phyloP scores from a whole-genome alignment of 2,888 invertebrate genomes.

The Pyrrhosoma nymphula region DNA sequence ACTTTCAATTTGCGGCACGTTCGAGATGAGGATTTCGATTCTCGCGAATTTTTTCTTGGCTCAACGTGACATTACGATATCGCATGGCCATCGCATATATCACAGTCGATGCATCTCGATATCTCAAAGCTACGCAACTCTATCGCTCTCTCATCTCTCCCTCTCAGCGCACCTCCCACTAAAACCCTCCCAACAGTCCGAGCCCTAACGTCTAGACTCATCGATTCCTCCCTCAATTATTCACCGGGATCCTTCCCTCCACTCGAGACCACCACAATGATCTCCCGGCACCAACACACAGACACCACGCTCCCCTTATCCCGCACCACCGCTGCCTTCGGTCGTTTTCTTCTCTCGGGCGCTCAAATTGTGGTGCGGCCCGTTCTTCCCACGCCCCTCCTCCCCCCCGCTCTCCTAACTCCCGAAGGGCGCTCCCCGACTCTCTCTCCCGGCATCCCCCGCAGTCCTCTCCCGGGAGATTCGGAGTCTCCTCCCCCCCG shows the following conservation, averaged over 20 bases:
- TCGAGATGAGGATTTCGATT: too few species aligned
- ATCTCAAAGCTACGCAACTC: too few species aligned
- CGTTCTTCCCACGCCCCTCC: not conserved
- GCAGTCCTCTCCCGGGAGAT: not conserved
- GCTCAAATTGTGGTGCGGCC: not conserved
- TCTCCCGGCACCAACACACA: slow-evolving; percentile 32
- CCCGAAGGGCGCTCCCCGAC: not conserved
- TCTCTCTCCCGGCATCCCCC: not conserved
- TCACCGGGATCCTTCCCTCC: slow-evolving; percentile 56
- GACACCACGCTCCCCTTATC: not conserved
- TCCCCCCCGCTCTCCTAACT: too few species aligned
- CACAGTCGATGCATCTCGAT: too few species aligned
- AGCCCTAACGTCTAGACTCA: slow-evolving; percentile 55
- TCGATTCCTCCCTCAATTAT: slow-evolving; percentile 62
- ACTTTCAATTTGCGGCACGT: too few species aligned
- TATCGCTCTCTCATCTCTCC: not conserved
- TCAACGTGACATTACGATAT: too few species aligned
- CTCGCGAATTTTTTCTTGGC: too few species aligned
- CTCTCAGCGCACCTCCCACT: not conserved
- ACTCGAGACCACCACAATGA: slow-evolving; percentile 53
- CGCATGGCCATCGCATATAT: too few species aligned
- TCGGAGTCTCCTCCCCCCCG: not conserved
- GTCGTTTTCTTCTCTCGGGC: not conserved
- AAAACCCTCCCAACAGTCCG: not conserved
- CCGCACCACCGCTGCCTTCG: not conserved